Conservation (phyloP, 2,113 vertebrate species). For the Rhipidura dahli region DNA sequence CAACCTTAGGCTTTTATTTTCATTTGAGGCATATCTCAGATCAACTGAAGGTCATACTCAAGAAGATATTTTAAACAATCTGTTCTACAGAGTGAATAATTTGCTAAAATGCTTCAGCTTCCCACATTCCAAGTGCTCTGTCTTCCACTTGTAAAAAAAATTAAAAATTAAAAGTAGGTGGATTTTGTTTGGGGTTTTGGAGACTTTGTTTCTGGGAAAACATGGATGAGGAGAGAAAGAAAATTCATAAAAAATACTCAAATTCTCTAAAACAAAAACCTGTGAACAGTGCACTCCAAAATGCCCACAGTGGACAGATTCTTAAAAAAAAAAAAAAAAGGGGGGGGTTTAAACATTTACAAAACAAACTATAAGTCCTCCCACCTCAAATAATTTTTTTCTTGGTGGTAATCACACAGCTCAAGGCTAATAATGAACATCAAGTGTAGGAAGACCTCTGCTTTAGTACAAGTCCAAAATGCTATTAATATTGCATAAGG, state of each 20-base stretch:
- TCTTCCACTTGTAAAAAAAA: not conserved
- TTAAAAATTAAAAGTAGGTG: not conserved
- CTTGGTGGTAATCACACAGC: not conserved
- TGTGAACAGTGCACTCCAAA: not conserved
- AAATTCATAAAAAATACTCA: not conserved
- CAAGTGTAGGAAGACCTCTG: not conserved
- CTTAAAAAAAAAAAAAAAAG: not conserved
- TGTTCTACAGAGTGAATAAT: not conserved
- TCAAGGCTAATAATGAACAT: not conserved
- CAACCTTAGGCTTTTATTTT: not conserved
- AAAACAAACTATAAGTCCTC: not conserved
- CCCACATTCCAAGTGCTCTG: not conserved
- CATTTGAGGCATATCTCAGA: not conserved
- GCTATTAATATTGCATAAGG: not conserved
- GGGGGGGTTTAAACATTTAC: not conserved
- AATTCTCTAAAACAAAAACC: not conserved
- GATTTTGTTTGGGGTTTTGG: not conserved
- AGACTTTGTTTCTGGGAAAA: not conserved
- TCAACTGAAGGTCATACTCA: not conserved
- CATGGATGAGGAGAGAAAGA: not conserved
- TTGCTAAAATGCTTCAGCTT: not conserved
- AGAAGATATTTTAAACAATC: not conserved
- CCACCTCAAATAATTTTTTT: not conserved
- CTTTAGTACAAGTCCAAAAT: not conserved
- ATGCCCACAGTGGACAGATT: not conserved